Conservation (phyloP, 2,888 invertebrate genomes). For the Ochlodes sylvanus region DNA sequence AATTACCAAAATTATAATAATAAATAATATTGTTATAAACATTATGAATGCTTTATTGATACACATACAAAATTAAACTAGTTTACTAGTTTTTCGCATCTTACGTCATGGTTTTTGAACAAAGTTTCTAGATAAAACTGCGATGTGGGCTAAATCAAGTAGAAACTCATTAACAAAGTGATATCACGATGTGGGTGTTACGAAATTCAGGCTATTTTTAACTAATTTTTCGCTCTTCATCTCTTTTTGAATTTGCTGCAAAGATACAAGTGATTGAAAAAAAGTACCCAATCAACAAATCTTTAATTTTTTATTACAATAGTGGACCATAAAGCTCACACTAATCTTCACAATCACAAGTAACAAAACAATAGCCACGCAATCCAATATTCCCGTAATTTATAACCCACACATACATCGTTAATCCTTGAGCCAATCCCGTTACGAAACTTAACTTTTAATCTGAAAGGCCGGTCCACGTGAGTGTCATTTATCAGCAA, state of each 20-base stretch:
- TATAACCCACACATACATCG: neutral
- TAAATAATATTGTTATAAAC: no score
- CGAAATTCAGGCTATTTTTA: neutral
- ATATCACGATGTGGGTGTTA: conserved; percentile 2
- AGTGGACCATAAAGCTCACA: no score
- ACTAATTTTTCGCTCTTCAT: neutral
- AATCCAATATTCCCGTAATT: neutral
- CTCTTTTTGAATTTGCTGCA: neutral
- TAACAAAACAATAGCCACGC: neutral
- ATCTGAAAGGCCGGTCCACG: neutral
- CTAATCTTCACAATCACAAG: neutral
- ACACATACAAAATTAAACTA: no score
- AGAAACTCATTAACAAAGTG: neutral
- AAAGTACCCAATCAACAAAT: no score
- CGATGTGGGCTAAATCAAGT: conserved; percentile 1
- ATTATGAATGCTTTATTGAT: no score
- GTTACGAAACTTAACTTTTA: neutral
- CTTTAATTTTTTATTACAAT: no score
- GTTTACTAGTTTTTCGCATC: no score
- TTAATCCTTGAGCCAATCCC: neutral
- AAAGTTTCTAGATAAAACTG: conserved; percentile 3
- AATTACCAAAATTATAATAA: no score
- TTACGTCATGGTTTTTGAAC: no score
- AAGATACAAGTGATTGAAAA: neutral
- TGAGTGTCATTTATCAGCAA: neutral